Evolutionary conservation across 2,113 vertebrate genomes (phyloP).

Genomic region (human): GRCh38 chrX:6583001-6583500

Average conservation of each 20-base stretch:
- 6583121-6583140: not conserved
- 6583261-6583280: not conserved
- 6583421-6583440: not conserved
- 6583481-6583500: not conserved
- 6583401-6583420: not conserved
- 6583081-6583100: not conserved
- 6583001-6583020: too few relatives aligned
- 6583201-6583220: not conserved
- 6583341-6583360: not conserved
- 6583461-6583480: rapidly evolving
- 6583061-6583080: not conserved
- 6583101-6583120: too few relatives aligned
- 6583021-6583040: not conserved
- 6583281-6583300: not conserved
- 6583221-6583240: not conserved
- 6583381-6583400: not conserved
- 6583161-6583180: not conserved
- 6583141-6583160: not conserved
- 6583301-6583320: not conserved
- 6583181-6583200: not conserved
- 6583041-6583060: not conserved
- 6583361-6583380: not conserved
- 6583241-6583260: not conserved
- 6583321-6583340: not conserved
- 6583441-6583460: not conserved